Conservation (phyloP, 2,113 vertebrate genomes). For the Ahaetulla prasina region DNA sequence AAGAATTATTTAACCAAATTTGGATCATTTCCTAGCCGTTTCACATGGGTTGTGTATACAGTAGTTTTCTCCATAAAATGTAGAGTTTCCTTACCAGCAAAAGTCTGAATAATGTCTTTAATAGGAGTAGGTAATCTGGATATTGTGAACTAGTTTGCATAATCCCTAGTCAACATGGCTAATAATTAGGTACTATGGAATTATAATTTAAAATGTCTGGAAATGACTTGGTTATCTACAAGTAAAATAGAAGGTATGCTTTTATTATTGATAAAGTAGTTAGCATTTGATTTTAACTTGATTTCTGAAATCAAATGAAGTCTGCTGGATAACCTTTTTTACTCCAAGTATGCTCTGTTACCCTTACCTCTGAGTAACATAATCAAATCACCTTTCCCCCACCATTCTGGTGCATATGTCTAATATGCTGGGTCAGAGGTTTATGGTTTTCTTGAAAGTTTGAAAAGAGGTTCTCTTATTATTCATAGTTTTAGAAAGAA, state of each 20-base stretch:
- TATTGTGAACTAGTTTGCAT: not conserved
- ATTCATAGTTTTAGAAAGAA: not conserved
- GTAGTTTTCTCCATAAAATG: not conserved
- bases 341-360: not conserved
- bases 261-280: not conserved
- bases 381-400: not conserved
- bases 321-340: not conserved
- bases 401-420: not conserved
- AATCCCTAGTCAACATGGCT: not conserved
- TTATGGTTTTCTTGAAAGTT: not conserved
- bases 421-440: not conserved
- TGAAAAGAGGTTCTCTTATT: not conserved
- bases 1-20: conserved; percentile 37
- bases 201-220: not conserved
- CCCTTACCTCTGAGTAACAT: not conserved
- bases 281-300: not conserved
- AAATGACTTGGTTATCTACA: not conserved
- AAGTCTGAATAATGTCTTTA: not conserved
- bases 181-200: not conserved
- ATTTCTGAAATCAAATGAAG: not conserved
- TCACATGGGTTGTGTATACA: not conserved
- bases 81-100: not conserved
- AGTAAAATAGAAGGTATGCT: not conserved
- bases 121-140: not conserved
- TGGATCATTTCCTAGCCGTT: conserved; percentile 47